phyloP scores from a whole-genome alignment of 2,888 invertebrate genomes.

The Heliconius sara region DNA sequence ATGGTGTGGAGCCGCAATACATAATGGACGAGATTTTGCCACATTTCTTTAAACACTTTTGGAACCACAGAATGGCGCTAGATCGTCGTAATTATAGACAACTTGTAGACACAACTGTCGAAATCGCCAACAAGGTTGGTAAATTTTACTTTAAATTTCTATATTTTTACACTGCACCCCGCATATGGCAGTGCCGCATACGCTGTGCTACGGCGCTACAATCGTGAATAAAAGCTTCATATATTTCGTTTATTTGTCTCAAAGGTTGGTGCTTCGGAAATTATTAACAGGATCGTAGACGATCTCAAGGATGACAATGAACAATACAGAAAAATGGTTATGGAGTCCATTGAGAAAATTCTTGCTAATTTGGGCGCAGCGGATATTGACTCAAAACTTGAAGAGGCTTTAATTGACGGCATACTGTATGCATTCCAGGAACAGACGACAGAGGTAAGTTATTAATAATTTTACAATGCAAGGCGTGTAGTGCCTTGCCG shows the following conservation, averaged over 20 bases:
- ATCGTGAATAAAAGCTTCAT: background rate
- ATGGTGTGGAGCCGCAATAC: conserved; percentile 99
- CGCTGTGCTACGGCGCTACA: too few species aligned
- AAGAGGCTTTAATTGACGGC: conserved; percentile 99
- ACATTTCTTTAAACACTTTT: conserved; percentile 99
- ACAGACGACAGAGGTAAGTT: conserved; percentile 96
- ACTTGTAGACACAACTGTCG: conserved; percentile 99
- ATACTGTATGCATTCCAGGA: conserved; percentile 99
- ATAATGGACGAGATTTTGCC: conserved; percentile 99
- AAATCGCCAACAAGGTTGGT: conserved; percentile 96
- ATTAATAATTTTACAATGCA: conserved; percentile 1
- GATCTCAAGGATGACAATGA: conserved; percentile 99
- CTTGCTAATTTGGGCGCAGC: conserved; percentile 98
- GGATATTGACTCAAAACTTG: conserved; percentile 98
- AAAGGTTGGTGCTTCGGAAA: conserved; percentile 98
- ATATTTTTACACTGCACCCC: background rate
- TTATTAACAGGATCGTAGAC: conserved; percentile 98
- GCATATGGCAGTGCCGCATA: too few species aligned
- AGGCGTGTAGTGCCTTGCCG: too few species aligned
- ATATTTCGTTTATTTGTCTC: conserved; percentile 17
- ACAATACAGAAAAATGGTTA: conserved; percentile 99
- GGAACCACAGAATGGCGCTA: conserved; percentile 99
- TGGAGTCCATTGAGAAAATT: conserved; percentile 99
- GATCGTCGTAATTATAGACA: conserved; percentile 99
- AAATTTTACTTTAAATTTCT: background rate